Evolutionary conservation across 2,113 vertebrate species (phyloP), one percentile per base, ranked within the genome.

Genomic region (Patagioenas fasciata): DNA sequence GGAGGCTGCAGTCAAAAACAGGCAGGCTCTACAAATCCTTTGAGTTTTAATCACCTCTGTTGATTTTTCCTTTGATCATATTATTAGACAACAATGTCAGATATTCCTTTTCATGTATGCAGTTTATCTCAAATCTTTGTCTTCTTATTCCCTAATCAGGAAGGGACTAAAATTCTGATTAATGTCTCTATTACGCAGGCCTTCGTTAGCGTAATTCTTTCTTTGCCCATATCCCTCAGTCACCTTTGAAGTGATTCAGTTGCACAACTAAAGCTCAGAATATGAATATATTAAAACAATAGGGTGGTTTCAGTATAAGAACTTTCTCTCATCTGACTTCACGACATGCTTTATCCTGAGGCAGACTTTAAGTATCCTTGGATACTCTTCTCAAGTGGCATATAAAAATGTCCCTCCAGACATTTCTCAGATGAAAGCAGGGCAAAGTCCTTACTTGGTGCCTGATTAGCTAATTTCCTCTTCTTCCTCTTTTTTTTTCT

Each of bases 141-240:
- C 29, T 71, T 94, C 34, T 85, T 83, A 73, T 32, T 31, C 14
- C 7, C 38, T 77, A 67, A 75, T 89, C 44, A 90, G 65, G 74
- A 82, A 95, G 18, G 16, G 38, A 83, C 38, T 80, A 73, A 82
- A 54, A 53, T 91, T 96, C 36, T 85, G 75, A 96, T 94, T 91
- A 97, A 94, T 77, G 5, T 84, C 40, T 73, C 75, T 85, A 50
- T 94, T 85, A 79, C 20, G 64, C 5, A 20, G 75, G 3, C 8
- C 13, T 93, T 95, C 38, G 61, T 97, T 93, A 94, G 73, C 56
- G n/a, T 89, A 93, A 88, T 85, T 23, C 34, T 96, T 93, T 91
- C 21, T 79, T 93, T 95, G 67, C 31, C 72, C 57, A 79, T 97
- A 82, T 88, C 23, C n/a, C 58, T 93, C 87, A 92, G 71, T 65